Evolutionary conservation across 2,113 vertebrate genomes (phyloP).

Genomic region (Esox niger): DNA sequence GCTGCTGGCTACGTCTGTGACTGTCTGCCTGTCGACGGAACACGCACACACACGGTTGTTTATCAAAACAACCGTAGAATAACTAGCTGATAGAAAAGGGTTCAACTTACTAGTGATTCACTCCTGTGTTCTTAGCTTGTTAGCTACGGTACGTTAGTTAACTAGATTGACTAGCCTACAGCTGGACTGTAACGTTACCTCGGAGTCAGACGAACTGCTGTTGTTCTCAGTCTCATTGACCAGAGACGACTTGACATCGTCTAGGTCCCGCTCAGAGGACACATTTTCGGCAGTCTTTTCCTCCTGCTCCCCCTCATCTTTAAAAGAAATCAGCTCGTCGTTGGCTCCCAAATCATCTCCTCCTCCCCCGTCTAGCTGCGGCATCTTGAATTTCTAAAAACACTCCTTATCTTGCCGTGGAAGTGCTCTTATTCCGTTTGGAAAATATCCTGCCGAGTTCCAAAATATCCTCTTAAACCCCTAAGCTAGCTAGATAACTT

Average conservation of each 20-base stretch:
- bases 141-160: no score
- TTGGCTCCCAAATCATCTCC: constrained; percentile 86
- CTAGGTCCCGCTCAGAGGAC: constrained; percentile 81
- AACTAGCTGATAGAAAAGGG: background rate
- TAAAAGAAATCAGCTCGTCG: constrained; percentile 87
- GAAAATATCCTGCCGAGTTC: background rate
- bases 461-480: background rate
- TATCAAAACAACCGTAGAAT: background rate
- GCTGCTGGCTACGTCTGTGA: constrained; percentile 60
- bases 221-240: constrained; percentile 88
- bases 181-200: no score
- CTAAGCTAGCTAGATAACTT: background rate
- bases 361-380: constrained; percentile 72
- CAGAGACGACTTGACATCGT: constrained; percentile 89
- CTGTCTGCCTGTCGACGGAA: constrained; percentile 71
- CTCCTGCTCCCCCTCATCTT: constrained; percentile 89
- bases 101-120: background rate
- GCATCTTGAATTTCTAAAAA: constrained; percentile 62
- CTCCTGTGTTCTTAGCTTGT: background rate
- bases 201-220: constrained; percentile 75
- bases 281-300: constrained; percentile 81
- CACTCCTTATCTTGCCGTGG: constrained; percentile 6
- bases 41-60: constrained; percentile 13
- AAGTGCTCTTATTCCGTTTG: background rate
- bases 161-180: background rate